Evolutionary conservation across 2,797 vertebrate species (phyloP), one percentile per base, ranked within the genome.

Genomic region (Acridotheres tristis): DNA sequence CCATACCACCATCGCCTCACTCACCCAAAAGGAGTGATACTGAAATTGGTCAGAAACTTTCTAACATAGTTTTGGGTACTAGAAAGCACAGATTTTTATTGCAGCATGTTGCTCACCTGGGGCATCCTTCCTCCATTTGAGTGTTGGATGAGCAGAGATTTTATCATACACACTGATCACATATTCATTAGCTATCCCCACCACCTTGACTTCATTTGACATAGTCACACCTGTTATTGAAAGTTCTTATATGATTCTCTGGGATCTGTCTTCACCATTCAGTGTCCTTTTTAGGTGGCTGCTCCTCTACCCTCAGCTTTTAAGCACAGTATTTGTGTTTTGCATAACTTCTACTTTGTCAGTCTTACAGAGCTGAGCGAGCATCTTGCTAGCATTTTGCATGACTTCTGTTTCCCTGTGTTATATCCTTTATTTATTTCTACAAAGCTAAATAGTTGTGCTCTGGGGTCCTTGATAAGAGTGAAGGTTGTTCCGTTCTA

Each of bases 41-140:
- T 0, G 0, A 48, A 63, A 65, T n/a, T 1, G 1, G 19, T 12
- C 23, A 48, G 13, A 73, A 48, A 25, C 1, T 65, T 73, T 34
- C 16, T 29, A 55, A 40, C 1, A 12, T 23, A 55, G 25, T 40
- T 47, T 63, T 40, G 16, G 40, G 16, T 23, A n/a, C 7, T 20
- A 48, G 50, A n/a, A 62, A 62, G 20, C 13, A 34, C 22, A 2
- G 55, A 34, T 50, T 48, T 13, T 65, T 25, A 48, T 42, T 42
- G 32, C 20, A 34, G 42, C 30, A 6, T 34, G 30, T 25, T 74
- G 16, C 9, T 48, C 16, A 48, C 30, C 27, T n/a, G 29, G 16
- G 20, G 30, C 8, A 55, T 55, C 25, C 13, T 34, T 65, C 13
- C 30, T 50, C 30, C 21, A 26, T 42, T 74, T 42, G 16, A 42